Percentiles rank a stretch among this genome's conserved stretches.
Conservation (phyloP, 2,888 invertebrate species). For the Dysmachus trigonus region DNA sequence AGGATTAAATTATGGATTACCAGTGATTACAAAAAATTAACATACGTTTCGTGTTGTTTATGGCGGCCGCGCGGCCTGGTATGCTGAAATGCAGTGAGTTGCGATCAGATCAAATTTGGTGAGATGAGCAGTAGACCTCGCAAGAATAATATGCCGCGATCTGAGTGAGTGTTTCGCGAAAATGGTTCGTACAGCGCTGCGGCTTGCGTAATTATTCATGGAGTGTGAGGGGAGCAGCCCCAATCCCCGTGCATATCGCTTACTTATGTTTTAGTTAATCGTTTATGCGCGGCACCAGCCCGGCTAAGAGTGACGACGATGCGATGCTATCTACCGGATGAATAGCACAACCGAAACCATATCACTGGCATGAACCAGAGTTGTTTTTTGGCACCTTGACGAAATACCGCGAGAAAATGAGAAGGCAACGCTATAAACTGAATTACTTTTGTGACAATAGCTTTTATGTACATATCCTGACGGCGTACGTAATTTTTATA, state of each 20-base stretch:
- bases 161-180: background rate
- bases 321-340: background rate
- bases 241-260: background rate
- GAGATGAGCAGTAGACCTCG: background rate
- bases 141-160: background rate
- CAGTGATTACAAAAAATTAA: constrained; percentile 14
- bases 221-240: background rate
- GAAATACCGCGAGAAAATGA: constrained; percentile 5
- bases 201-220: background rate
- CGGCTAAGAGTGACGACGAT: background rate
- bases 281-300: background rate
- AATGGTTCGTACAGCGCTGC: background rate
- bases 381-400: background rate
- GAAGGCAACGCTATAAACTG: constrained; percentile 6
- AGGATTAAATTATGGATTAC: constrained; percentile 30
- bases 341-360: background rate
- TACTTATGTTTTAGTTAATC: background rate
- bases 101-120: background rate
- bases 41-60: constrained; percentile 2
- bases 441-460: constrained; percentile 21
- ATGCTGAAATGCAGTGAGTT: background rate
- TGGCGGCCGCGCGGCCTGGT: background rate
- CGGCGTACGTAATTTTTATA: constrained; percentile 6
- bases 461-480: constrained; percentile 7
- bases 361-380: background rate